Conservation (phyloP, 2,113 vertebrate genomes). For the Pseudonaja textilis region DNA sequence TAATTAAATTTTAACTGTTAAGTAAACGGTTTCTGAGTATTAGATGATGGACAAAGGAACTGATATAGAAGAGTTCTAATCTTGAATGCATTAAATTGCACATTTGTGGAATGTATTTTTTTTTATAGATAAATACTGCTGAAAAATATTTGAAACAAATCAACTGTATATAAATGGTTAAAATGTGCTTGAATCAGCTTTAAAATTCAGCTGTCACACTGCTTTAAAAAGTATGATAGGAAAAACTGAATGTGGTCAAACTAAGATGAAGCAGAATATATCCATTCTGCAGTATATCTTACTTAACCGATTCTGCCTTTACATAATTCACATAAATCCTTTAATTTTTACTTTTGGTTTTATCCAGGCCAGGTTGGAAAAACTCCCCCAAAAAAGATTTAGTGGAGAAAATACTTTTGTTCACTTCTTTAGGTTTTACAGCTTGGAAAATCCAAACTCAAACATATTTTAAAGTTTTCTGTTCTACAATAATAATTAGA, state of each 20-base stretch:
- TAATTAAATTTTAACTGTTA: neutral
- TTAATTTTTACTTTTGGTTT: accelerated
- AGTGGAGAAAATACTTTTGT: neutral
- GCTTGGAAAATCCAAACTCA: neutral
- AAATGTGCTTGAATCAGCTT: accelerated
- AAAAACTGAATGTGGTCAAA: neutral
- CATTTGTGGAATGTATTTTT: neutral
- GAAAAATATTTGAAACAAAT: neutral
- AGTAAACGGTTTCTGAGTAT: neutral
- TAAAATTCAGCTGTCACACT: too few relatives aligned
- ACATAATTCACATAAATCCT: neutral
- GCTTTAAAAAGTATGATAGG: neutral
- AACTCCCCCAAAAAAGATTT: neutral
- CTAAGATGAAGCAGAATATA: neutral
- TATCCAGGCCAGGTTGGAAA: neutral
- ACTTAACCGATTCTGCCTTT: accelerated
- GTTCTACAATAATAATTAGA: constrained; percentile 16
- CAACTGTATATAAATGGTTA: neutral
- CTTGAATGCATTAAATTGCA: neutral
- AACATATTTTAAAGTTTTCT: constrained; percentile 4
- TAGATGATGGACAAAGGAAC: neutral
- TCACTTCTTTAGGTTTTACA: neutral
- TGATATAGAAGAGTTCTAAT: neutral
- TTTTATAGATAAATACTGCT: accelerated
- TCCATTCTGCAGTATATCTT: neutral